Evolutionary conservation across 2,797 vertebrate species (phyloP).

Genomic region (Oophaga sylvatica): DNA sequence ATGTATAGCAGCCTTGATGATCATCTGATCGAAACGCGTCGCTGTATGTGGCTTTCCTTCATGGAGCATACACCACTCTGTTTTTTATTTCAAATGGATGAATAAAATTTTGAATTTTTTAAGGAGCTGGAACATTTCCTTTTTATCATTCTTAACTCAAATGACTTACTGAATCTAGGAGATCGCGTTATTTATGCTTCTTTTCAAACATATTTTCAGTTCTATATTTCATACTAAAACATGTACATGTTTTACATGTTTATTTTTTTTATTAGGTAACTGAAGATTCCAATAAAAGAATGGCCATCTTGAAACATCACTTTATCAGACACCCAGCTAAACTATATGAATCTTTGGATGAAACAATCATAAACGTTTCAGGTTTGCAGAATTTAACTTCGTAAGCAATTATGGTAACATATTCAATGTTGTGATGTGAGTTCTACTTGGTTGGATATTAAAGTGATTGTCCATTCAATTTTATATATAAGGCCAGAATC

Average conservation of each 20-base stretch:
- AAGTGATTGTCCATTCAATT: no score
- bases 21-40: no score
- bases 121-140: no score
- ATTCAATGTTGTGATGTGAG: neutral
- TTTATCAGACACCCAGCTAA: slow-evolving; percentile 91
- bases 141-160: no score
- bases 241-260: neutral
- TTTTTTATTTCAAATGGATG: no score
- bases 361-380: slow-evolving; percentile 75
- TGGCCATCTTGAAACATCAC: slow-evolving; percentile 86
- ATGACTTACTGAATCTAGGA: no score
- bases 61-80: no score
- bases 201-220: neutral
- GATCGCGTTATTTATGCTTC: neutral
- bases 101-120: no score
- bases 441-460: no score
- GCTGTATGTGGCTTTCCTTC: no score
- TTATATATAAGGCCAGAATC: no score
- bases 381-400: slow-evolving; percentile 71
- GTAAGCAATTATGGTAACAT: neutral
- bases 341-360: slow-evolving; percentile 75
- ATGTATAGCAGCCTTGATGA: no score
- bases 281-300: slow-evolving; percentile 80
- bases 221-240: neutral
- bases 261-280: slow-evolving; percentile 80